phyloP scores from a whole-genome alignment of 2,113 vertebrate species.

The Peromyscus maniculatus region DNA sequence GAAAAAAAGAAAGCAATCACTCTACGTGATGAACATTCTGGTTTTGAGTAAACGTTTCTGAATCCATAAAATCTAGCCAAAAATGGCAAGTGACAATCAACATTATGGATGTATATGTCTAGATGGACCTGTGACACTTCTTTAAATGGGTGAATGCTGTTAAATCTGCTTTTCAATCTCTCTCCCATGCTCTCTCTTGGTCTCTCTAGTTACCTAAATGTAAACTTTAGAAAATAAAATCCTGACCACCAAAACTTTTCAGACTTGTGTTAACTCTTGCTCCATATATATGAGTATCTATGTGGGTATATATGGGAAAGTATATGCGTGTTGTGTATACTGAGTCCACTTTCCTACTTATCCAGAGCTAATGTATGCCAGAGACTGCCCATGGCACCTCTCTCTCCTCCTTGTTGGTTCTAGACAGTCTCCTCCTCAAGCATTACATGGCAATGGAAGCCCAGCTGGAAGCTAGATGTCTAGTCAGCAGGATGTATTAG shows the following conservation, averaged over 20 bases:
- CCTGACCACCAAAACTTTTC: neutral
- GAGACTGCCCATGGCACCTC: neutral
- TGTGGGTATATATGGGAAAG: neutral
- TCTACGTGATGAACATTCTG: slow-evolving; percentile 6
- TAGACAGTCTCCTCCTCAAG: neutral
- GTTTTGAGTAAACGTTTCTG: slow-evolving; percentile 47
- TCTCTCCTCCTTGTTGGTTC: neutral
- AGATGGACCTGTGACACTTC: neutral
- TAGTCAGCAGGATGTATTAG: neutral
- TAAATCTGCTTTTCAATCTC: slow-evolving; percentile 6
- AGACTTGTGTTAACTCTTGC: neutral
- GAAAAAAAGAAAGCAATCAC: neutral
- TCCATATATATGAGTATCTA: neutral
- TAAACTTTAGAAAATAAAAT: slow-evolving; percentile 37
- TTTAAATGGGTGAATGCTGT: neutral
- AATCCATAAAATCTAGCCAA: slow-evolving; percentile 41
- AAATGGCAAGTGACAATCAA: neutral
- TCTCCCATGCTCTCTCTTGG: neutral
- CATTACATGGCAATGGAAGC: neutral
- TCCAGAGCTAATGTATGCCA: neutral
- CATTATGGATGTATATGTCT: neutral
- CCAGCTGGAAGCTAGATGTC: neutral
- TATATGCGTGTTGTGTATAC: neutral
- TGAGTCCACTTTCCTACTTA: neutral
- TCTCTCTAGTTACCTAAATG: neutral